Conservation (phyloP, 1,140 invertebrate genomes). For the Pogonomyrmex barbatus region DNA sequence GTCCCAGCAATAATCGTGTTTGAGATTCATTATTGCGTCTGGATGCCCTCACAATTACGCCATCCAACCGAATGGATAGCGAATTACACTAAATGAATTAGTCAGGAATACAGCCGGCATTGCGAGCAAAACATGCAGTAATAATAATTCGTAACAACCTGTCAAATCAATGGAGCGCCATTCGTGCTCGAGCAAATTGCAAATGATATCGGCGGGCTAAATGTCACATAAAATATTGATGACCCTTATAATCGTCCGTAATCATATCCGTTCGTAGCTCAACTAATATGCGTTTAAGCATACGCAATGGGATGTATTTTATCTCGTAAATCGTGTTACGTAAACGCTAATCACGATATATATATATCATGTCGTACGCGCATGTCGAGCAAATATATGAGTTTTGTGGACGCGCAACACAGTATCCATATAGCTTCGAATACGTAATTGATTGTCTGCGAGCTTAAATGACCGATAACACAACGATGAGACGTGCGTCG, state of each 20-base stretch:
- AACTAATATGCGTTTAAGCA: conserved; percentile 59
- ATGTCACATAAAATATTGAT: conserved; percentile 64
- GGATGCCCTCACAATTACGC: conserved; percentile 43
- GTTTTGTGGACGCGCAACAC: conserved; percentile 40
- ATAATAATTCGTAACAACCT: conserved; percentile 65
- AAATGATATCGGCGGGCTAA: conserved; percentile 58
- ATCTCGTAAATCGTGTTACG: conserved; percentile 58
- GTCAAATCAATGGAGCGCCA: conserved; percentile 61
- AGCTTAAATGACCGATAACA: conserved; percentile 42
- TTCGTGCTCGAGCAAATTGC: conserved; percentile 54
- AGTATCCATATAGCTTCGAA: conserved; percentile 34
- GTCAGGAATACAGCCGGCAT: conserved; percentile 1
- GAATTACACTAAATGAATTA: conserved; percentile 59
- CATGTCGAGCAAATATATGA: conserved; percentile 27
- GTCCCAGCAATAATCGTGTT: conserved; percentile 16
- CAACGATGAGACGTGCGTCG: conserved; percentile 5
- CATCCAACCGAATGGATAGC: conserved; percentile 6
- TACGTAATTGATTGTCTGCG: conserved; percentile 40
- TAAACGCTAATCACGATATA: conserved; percentile 50
- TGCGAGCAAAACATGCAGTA: conserved; percentile 48
- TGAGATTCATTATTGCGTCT: conserved; percentile 39
- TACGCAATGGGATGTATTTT: conserved; percentile 62
- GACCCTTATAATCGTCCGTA: conserved; percentile 57
- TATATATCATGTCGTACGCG: conserved; percentile 15
- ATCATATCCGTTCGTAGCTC: conserved; percentile 51